Base-by-base conservation (phyloP, 2,888 invertebrate species). In the Hoplodrina ambigua region DNA sequence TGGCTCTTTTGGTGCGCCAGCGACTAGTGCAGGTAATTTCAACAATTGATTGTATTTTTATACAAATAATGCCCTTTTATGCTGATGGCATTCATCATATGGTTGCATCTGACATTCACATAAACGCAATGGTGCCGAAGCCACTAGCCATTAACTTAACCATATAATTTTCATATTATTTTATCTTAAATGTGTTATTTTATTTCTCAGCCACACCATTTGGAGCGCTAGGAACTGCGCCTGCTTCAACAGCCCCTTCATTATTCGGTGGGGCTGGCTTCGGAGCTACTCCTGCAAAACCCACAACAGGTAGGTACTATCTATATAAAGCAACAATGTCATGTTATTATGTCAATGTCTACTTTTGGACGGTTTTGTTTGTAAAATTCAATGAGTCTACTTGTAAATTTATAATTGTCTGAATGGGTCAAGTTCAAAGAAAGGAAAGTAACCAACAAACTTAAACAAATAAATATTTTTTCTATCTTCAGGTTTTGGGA, bases 181-280 rank as follows among this genome's bases (percentile, higher is more conserved):
- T 46, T 17, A 15, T 46, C 10, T 41, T 13, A 25, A 25, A 25
- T 37, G 5, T 41, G 1, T 52, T 56, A 10, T 49, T 76, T 50
- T 79, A 54, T 79, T 59, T 80, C 80, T 50, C 78, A 92, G 94
- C 90, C 33, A 83, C 93, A 60, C 94, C 95, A 72, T 97, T 97
- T 89, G 96, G 96, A 55, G 92, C 92, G 0, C 89, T 97, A 75
- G 96, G 96, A 0, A 83, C 95, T 2, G 92, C 96, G 15, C 93
- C 96, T 55, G 92, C 96, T 7, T 93, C 96, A 17, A 92, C 96
- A 17, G 93, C 96, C 7, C 93, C 97, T 0, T 94, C 96, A 20
- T 89, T 97, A 41, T 97, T 97, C 90, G 96, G 97, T 30, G 92
- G 92, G 4, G 85, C 94, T 19, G 92, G 92, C 7, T 96, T 96